These are phyloP conservation scores for Epinephelus awoara DNA, from an alignment of 2,797 vertebrate genomes.

Conservation along the genomic window DNA sequence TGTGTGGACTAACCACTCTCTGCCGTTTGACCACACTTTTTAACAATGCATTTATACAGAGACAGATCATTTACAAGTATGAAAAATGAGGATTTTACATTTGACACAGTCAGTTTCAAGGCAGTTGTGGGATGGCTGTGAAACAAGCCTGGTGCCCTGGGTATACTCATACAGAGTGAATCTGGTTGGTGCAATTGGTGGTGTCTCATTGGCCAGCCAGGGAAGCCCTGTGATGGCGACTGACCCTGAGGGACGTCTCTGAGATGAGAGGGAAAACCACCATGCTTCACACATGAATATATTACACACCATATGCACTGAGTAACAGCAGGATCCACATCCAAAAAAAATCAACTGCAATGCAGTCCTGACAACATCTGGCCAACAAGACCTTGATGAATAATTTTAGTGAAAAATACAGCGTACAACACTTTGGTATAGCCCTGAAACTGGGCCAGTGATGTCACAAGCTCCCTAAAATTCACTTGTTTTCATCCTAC, in stretches of 20 bases:
- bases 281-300: constrained; percentile 61
- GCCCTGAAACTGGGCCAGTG: constrained; percentile 47
- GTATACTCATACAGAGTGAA: not conserved
- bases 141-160: not conserved
- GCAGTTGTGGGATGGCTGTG: not conserved
- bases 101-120: not conserved
- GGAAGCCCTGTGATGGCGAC: constrained; percentile 41
- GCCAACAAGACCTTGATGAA: constrained; percentile 45
- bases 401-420: constrained; percentile 21
- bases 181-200: constrained; percentile 17
- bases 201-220: constrained; percentile 39
- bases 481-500: constrained; percentile 79
- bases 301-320: constrained; percentile 61
- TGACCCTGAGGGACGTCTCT: constrained; percentile 59
- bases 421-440: not conserved
- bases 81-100: not conserved
- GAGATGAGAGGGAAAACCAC: constrained; percentile 55
- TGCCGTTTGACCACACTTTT: not conserved
- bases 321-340: constrained; percentile 41
- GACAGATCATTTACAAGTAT: not conserved
- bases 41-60: not conserved
- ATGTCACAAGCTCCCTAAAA: constrained; percentile 44
- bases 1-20: not conserved
- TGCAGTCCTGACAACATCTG: constrained; percentile 63
- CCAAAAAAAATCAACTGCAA: constrained; percentile 34